A percentile compares a stretch with the other conserved stretches of the same genome.
phyloP scores from a whole-genome alignment of 2,113 vertebrate species.

The Todiramphus saurophagus region DNA sequence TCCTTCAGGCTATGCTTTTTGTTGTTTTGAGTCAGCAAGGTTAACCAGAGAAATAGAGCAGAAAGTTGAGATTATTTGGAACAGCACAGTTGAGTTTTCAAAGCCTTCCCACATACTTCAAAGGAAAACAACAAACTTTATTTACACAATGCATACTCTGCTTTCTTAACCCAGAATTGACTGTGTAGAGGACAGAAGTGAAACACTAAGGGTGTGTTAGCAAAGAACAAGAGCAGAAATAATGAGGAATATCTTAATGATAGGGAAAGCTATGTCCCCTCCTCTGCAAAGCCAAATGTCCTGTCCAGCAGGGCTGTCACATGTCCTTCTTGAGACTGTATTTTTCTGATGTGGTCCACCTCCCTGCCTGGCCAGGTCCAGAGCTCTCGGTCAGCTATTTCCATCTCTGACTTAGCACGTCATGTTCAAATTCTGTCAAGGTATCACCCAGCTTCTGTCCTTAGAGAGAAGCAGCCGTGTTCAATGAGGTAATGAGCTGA shows the following conservation, averaged over 20 bases:
- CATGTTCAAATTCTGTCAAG: background rate
- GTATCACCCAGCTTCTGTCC: background rate
- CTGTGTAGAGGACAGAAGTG: background rate
- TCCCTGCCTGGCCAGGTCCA: background rate
- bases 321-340: background rate
- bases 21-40: slow-evolving; percentile 68
- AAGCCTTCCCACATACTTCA: slow-evolving; percentile 41
- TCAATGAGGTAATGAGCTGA: slow-evolving; percentile 51
- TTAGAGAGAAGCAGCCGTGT: background rate
- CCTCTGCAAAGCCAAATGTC: background rate
- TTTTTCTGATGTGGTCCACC: background rate
- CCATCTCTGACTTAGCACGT: background rate
- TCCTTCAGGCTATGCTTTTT: slow-evolving; percentile 61
- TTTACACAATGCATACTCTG: background rate
- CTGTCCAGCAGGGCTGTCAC: background rate
- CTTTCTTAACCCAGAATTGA: background rate
- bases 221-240: background rate
- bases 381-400: background rate
- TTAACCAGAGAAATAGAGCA: slow-evolving; percentile 68
- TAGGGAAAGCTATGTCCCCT: background rate
- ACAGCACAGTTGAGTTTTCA: slow-evolving; percentile 16
- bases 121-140: slow-evolving; percentile 47
- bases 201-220: background rate
- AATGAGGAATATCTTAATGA: background rate
- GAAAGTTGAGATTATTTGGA: slow-evolving; percentile 54